Evolutionary conservation across 2,797 vertebrate genomes (phyloP), one percentile per base, ranked within the genome.

Genomic region (Vespertilio murinus): DNA sequence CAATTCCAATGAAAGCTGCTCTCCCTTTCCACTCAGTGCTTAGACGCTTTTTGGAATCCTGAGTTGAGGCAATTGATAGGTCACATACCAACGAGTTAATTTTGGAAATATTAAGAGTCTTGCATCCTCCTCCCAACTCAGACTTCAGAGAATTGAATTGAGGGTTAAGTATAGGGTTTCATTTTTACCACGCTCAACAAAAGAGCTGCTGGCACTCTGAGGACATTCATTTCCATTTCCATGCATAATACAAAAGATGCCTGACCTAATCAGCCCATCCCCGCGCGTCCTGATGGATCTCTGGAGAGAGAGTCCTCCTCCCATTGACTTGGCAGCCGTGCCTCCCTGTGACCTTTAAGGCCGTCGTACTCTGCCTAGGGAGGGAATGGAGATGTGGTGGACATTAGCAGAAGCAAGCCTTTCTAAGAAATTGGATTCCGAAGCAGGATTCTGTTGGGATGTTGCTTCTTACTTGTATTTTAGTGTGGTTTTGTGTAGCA

Each of bases 151-250:
- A 82, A 77, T 20, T 65, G 35, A 64, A 40, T 67, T 82, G 73
- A 95, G 45, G 49, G 47, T 86, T 88, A 84, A 94, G 17, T 59
- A 49, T 25, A 65, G 52, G 8, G 4, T 91, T 94, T 88, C 38
- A n/a, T 91, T 94, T 97, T 96, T 78, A 93, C 79, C 54, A 84
- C 77, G 80, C 30, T 88, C 59, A 73, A 91, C 74, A 89, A 80
- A 97, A 78, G 81, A 81, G 70, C 67, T 88, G 25, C 45, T 79
- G 49, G 70, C 70, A 30, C 42, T 93, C 77, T 65, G 61, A 33
- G 40, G 64, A 30, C 75, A 78, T 92, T 77, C 61, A 70, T 96
- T 91, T 35, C 79, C 71, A 94, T 86, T 94, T 89, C 65, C 73
- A 94, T 69, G 38, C 54, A 89, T 64, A 73, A 87, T 74, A 83